These are phyloP conservation scores for Apteryx owenii DNA, from an alignment of 2,113 vertebrate genomes.

Conservation along the genomic window DNA sequence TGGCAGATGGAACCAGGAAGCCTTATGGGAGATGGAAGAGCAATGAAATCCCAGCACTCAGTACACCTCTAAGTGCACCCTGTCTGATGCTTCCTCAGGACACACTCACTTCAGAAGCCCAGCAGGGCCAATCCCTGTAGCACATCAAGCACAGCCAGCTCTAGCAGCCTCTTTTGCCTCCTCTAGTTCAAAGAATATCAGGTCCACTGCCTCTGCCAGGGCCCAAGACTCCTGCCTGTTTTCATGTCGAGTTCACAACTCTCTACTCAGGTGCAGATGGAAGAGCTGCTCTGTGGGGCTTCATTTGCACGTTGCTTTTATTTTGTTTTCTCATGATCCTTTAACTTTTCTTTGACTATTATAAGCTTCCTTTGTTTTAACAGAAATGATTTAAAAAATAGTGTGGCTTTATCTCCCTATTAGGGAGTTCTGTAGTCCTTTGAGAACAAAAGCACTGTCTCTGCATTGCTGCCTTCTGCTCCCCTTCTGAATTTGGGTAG, in stretches of 20 bases:
- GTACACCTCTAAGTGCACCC: background rate
- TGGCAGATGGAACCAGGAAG: slow-evolving; percentile 47
- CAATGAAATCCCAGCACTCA: background rate
- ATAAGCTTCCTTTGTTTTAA: background rate
- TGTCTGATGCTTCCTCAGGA: background rate
- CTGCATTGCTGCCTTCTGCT: background rate
- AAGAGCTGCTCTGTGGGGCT: background rate
- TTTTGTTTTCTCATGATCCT: background rate
- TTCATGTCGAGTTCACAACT: background rate
- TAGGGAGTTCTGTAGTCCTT: background rate
- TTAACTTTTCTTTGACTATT: background rate
- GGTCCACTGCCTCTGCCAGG: background rate
- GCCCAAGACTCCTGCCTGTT: background rate
- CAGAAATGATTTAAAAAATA: background rate
- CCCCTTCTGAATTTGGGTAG: background rate
- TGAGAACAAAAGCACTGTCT: background rate
- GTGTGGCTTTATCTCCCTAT: background rate
- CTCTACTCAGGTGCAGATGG: background rate
- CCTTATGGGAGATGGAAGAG: background rate
- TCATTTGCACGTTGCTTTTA: background rate
- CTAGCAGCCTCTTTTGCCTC: background rate
- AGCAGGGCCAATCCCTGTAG: background rate
- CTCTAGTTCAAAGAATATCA: background rate
- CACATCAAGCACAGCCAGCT: background rate
- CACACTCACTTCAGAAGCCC: background rate